Conservation (phyloP, 2,113 vertebrate species). For the Eptesicus fuscus region DNA sequence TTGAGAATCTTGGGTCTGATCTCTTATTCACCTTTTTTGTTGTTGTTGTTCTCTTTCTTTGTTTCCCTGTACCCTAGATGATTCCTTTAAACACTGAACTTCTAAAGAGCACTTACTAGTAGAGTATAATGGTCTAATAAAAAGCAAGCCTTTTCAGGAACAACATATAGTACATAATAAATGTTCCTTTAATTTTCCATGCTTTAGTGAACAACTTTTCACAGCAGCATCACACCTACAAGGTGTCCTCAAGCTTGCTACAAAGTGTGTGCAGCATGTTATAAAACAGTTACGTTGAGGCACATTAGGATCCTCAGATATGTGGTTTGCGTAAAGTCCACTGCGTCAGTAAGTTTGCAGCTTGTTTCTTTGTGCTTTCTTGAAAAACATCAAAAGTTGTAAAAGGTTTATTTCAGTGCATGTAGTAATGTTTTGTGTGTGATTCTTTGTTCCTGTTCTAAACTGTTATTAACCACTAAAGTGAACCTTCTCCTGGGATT, state of each 20-base stretch:
- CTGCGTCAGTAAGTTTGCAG: not conserved
- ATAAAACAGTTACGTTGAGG: not conserved
- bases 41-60: not conserved
- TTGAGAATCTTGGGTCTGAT: slow-evolving; percentile 12
- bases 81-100: slow-evolving; percentile 13
- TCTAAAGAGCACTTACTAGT: not conserved
- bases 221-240: not conserved
- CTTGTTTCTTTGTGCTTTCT: slow-evolving; percentile 30
- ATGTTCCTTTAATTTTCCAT: not conserved
- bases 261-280: not conserved
- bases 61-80: not conserved
- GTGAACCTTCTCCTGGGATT: slow-evolving; percentile 59
- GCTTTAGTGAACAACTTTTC: not conserved
- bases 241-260: not conserved
- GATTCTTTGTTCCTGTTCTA: slow-evolving; percentile 64
- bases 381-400: slow-evolving; percentile 49
- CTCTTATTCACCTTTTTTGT: not conserved
- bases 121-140: not conserved
- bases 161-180: not conserved
- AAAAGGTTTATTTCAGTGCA: slow-evolving; percentile 39
- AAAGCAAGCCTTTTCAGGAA: slow-evolving; percentile 28
- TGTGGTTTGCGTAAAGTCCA: not conserved
- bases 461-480: slow-evolving; percentile 65
- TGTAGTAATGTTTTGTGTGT: slow-evolving; percentile 52
- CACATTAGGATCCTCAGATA: not conserved